Evolutionary conservation across 2,797 vertebrate genomes (phyloP).

Genomic region (Anguilla anguilla): DNA sequence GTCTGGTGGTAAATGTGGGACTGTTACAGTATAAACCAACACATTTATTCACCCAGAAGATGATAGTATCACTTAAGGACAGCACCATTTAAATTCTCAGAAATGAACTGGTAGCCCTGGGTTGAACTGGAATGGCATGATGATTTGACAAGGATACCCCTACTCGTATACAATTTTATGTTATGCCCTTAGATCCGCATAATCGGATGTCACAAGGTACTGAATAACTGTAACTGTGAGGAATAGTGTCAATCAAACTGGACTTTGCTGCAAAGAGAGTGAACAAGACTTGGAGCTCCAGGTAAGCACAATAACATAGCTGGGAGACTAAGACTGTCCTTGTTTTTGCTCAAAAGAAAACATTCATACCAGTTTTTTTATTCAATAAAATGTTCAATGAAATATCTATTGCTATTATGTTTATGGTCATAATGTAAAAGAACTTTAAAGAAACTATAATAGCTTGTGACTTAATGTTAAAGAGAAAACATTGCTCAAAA

Average conservation of each 20-base stretch:
- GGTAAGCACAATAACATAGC: background rate
- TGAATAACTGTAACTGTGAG: background rate
- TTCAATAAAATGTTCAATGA: background rate
- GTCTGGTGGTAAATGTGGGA: background rate
- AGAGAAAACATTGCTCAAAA: background rate
- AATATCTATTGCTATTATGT: background rate
- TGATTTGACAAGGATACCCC: background rate
- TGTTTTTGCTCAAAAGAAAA: background rate
- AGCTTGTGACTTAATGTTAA: background rate
- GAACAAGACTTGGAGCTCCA: background rate
- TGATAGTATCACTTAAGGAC: background rate
- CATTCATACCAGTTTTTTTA: background rate
- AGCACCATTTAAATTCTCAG: background rate
- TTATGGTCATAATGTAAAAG: background rate
- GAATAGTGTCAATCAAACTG: background rate
- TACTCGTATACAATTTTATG: background rate
- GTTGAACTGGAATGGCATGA: background rate
- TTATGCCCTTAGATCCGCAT: background rate
- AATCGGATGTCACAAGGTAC: background rate
- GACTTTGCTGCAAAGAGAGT: background rate
- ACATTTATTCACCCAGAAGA: background rate
- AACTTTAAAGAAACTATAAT: background rate
- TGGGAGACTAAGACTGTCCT: background rate
- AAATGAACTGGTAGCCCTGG: slow-evolving; percentile 14
- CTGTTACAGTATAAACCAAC: background rate